Percentiles rank a stretch among this genome's conserved stretches.
Evolutionary conservation across 1,140 invertebrate genomes (phyloP).

Genomic region (Drosophila kepulauana): DNA sequence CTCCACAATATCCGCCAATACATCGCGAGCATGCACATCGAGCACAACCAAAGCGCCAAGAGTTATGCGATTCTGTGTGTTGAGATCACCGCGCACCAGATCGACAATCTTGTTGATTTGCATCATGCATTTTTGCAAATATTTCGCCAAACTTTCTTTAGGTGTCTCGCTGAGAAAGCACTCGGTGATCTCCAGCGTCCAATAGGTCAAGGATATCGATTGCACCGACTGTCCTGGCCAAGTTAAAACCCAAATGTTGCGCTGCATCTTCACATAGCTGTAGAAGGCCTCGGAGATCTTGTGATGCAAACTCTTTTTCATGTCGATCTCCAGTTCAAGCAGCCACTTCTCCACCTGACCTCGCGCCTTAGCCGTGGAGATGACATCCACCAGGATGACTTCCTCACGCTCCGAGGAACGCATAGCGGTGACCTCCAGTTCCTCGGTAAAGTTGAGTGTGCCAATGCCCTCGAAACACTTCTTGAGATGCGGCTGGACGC

Average conservation of each 20-base stretch:
- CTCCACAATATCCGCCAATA: conserved; percentile 90
- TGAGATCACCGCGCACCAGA: conserved; percentile 94
- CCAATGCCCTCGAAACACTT: conserved; percentile 98
- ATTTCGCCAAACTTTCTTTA: conserved; percentile 85
- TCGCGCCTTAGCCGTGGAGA: conserved; percentile 94
- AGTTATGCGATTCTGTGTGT: conserved; percentile 95
- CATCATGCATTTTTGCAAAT: conserved; percentile 87
- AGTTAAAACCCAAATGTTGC: conserved; percentile 93
- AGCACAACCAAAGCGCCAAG: conserved; percentile 95
- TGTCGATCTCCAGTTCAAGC: conserved; percentile 94
- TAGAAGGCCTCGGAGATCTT: conserved; percentile 88
- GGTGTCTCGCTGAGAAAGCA: conserved; percentile 87
- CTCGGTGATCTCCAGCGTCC: conserved; percentile 94
- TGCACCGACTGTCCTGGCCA: conserved; percentile 96
- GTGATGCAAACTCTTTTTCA: conserved; percentile 95
- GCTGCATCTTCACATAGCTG: conserved; percentile 88
- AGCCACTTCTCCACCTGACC: conserved; percentile 99
- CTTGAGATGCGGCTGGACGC: conserved; percentile 98
- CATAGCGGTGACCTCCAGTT: conserved; percentile 95
- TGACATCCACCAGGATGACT: conserved; percentile 91
- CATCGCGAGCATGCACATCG: conserved; percentile 96
- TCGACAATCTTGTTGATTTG: conserved; percentile 94
- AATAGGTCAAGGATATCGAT: conserved; percentile 94
- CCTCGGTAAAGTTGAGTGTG: conserved; percentile 93
- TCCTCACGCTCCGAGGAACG: conserved; percentile 94